A percentile compares a stretch with the other conserved stretches of the same genome.
Conservation (phyloP, 2,113 vertebrate species). For the Thunnus maccoyii region DNA sequence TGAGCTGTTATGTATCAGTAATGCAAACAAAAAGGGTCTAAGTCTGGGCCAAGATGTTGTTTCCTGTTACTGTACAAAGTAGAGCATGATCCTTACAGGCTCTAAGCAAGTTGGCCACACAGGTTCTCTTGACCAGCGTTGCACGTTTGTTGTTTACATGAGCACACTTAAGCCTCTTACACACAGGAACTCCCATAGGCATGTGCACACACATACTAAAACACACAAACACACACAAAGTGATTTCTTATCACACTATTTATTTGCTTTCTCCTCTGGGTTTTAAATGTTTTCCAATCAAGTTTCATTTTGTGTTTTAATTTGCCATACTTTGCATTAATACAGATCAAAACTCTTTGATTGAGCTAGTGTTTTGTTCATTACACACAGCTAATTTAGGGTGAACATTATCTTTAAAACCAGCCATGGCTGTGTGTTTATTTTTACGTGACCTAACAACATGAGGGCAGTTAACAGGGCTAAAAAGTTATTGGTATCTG, state of each 20-base stretch:
- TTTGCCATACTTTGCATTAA: conserved; percentile 13
- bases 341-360: background rate
- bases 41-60: conserved; percentile 41
- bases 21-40: background rate
- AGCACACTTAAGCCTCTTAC: conserved; percentile 71
- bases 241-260: conserved; percentile 20
- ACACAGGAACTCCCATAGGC: conserved; percentile 75
- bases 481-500: conserved; percentile 69
- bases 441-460: conserved; percentile 69
- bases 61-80: conserved; percentile 77
- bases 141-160: conserved; percentile 65
- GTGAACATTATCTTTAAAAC: conserved; percentile 23
- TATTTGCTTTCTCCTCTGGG: conserved; percentile 47
- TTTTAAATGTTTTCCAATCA: conserved; percentile 13
- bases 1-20: background rate
- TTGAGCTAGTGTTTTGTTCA: background rate
- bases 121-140: conserved; percentile 41
- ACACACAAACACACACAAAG: conserved; percentile 62
- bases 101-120: conserved; percentile 65
- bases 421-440: conserved; percentile 54
- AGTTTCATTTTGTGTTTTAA: conserved; percentile 14
- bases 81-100: conserved; percentile 42
- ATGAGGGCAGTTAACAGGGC: conserved; percentile 50
- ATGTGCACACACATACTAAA: conserved; percentile 48
- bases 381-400: background rate